Evolutionary conservation across 2,888 invertebrate genomes (phyloP).

Genomic region (Rhaphigaster nebulosa): DNA sequence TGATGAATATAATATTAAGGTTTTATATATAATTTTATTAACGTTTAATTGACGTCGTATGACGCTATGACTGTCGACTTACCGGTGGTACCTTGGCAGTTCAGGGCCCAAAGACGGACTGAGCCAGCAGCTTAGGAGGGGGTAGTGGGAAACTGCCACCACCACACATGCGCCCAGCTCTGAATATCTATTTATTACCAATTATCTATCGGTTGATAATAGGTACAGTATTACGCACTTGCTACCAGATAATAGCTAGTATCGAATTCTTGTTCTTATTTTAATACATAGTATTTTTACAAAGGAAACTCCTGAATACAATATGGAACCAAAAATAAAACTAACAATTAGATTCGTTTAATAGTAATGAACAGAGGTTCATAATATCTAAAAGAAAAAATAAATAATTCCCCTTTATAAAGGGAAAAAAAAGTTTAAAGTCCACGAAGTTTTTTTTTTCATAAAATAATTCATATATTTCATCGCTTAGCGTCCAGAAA

Average conservation of each 20-base stretch:
- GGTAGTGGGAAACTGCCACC: background rate
- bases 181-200: background rate
- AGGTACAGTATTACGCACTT: background rate
- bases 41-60: slow-evolving; percentile 39
- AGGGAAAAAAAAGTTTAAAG: too few species aligned
- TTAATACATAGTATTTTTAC: too few species aligned
- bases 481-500: too few species aligned
- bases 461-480: too few species aligned
- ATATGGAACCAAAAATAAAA: too few species aligned
- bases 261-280: background rate
- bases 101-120: slow-evolving; percentile 16
- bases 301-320: too few species aligned
- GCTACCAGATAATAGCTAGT: background rate
- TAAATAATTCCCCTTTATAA: too few species aligned
- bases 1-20: background rate
- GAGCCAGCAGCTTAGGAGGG: background rate
- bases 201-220: slow-evolving; percentile 2
- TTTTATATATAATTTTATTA: slow-evolving; percentile 1
- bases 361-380: too few species aligned
- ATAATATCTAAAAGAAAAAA: too few species aligned
- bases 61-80: slow-evolving; percentile 26
- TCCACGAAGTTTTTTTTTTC: too few species aligned
- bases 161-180: slow-evolving; percentile 19
- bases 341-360: too few species aligned
- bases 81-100: slow-evolving; percentile 21